A percentile compares a stretch with the other conserved stretches of the same genome.
Evolutionary conservation across 2,888 invertebrate genomes (phyloP).

Genomic region (Eledone cirrhosa): DNA sequence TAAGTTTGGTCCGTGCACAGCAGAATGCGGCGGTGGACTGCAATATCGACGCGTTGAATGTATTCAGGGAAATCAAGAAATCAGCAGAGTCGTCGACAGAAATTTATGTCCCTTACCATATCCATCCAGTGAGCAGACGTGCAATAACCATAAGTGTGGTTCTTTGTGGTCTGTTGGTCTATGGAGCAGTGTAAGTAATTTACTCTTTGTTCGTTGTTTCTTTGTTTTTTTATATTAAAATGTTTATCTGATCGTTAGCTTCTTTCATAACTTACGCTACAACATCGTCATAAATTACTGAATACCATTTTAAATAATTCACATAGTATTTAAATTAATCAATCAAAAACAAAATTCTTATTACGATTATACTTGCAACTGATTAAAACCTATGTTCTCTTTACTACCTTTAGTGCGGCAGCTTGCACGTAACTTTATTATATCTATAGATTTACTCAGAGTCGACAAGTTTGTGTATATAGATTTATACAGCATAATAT

Average conservation of each 20-base stretch:
- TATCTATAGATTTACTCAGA: too few relatives aligned
- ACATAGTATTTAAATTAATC: too few relatives aligned
- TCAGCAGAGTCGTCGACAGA: conserved; percentile 89
- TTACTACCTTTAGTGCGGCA: too few relatives aligned
- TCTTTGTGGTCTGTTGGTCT: conserved; percentile 86
- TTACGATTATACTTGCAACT: too few relatives aligned
- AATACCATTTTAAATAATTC: too few relatives aligned
- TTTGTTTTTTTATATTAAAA: not conserved
- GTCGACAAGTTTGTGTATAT: too few relatives aligned
- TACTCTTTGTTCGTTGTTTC: not conserved
- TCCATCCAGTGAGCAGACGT: conserved; percentile 85
- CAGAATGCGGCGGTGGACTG: conserved; percentile 85
- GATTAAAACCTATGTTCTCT: too few relatives aligned
- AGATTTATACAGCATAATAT: too few relatives aligned
- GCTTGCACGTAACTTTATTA: too few relatives aligned
- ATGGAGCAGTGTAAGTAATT: conserved; percentile 87
- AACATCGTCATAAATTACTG: too few relatives aligned
- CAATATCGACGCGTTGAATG: conserved; percentile 84
- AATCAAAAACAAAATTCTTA: too few relatives aligned
- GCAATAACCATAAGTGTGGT: conserved; percentile 89
- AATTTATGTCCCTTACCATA: conserved; percentile 91
- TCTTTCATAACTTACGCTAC: too few relatives aligned
- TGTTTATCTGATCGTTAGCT: not conserved
- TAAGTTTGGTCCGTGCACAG: conserved; percentile 87
- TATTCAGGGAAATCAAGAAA: conserved; percentile 80